Evolutionary conservation across 2,888 invertebrate species (phyloP).

Genomic region (Melinaea menophilus): DNA sequence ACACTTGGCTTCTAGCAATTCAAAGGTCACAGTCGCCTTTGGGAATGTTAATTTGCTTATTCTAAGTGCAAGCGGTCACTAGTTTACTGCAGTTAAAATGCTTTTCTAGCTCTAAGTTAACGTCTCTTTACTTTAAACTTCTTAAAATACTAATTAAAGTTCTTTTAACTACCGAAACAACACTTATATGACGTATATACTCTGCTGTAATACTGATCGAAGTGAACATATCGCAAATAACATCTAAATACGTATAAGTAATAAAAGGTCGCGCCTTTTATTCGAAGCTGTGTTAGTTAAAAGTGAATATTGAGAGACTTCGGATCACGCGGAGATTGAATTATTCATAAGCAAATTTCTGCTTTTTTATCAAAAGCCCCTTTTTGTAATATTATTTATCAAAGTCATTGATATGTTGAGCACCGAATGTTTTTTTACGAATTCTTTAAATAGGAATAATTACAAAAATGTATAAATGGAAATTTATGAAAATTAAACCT

Average conservation of each 20-base stretch:
- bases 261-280: neutral
- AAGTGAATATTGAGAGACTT: neutral
- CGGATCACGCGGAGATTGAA: neutral
- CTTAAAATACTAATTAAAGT: no score
- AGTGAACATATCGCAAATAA: neutral
- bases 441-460: neutral
- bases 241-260: neutral
- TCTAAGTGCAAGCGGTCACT: no score
- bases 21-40: no score
- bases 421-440: neutral
- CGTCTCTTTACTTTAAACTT: no score
- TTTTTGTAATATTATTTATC: neutral
- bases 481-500: no score
- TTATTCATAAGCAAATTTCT: constrained; percentile 3
- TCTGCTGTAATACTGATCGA: no score
- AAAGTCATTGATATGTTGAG: neutral
- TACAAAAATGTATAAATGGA: neutral
- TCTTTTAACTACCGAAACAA: no score
- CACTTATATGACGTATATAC: no score
- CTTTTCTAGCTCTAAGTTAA: no score
- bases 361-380: neutral
- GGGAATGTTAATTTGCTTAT: no score
- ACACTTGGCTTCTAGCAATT: no score
- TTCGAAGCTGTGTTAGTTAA: neutral
- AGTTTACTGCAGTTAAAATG: no score